phyloP scores from a whole-genome alignment of 2,113 vertebrate species.

The Prochilodus magdalenae region DNA sequence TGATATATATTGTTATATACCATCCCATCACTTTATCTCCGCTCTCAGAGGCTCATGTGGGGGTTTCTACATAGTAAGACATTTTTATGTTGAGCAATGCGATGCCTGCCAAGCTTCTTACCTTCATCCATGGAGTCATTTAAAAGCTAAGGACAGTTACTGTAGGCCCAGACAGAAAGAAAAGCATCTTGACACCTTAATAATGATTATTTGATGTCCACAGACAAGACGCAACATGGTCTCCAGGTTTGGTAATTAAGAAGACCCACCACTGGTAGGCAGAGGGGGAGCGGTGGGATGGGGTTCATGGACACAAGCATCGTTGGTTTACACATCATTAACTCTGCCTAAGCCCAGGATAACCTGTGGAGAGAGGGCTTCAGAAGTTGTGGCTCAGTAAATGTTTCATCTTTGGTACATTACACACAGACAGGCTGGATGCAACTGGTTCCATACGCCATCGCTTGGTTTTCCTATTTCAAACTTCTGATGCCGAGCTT shows the following conservation, averaged over 20 bases:
- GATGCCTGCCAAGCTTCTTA: too few species aligned
- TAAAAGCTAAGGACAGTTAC: neutral
- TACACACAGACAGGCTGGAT: constrained; percentile 4
- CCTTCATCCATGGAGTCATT: too few species aligned
- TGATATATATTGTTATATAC: neutral
- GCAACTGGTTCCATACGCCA: neutral
- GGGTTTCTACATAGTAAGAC: too few species aligned
- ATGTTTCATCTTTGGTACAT: neutral
- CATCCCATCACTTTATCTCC: neutral
- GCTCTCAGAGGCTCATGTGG: neutral
- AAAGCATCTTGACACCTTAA: neutral
- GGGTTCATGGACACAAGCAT: constrained; percentile 31
- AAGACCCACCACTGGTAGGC: constrained; percentile 26
- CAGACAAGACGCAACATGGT: constrained; percentile 5
- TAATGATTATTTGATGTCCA: constrained; percentile 10
- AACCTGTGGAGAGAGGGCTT: constrained; percentile 23
- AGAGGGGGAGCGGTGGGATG: constrained; percentile 7
- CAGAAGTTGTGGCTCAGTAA: constrained; percentile 6
- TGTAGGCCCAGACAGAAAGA: neutral
- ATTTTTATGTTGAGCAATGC: too few species aligned
- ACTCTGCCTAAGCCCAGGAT: constrained; percentile 33
- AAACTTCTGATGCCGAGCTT: neutral
- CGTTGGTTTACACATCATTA: constrained; percentile 51
- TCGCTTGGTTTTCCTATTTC: neutral
- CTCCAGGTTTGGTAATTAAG: constrained; percentile 36